Conservation (phyloP, 2,888 invertebrate genomes). For the Amphipoea lucens region DNA sequence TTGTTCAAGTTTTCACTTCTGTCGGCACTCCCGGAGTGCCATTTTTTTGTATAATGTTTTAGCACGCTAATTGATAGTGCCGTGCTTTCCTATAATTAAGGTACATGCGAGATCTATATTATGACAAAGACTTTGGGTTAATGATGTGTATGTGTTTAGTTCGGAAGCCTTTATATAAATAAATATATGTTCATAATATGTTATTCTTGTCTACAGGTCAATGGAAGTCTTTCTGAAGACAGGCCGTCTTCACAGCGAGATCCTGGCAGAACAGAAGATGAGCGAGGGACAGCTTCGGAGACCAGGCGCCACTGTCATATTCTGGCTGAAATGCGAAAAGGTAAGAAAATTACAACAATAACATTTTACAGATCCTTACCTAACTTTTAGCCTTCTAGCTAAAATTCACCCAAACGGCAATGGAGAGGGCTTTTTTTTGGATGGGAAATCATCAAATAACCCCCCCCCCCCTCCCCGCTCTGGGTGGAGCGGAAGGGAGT, state of each 20-base stretch:
- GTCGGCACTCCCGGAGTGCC: too few species aligned
- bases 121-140: too few species aligned
- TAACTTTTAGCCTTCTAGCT: neutral
- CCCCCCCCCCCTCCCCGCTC: too few species aligned
- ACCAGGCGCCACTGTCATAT: constrained; percentile 92
- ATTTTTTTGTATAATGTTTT: too few species aligned
- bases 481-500: too few species aligned
- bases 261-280: constrained; percentile 92
- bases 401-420: neutral
- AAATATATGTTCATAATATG: neutral
- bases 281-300: constrained; percentile 93
- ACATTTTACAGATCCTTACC: neutral
- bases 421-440: neutral
- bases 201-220: constrained; percentile 89
- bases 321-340: constrained; percentile 96
- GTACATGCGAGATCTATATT: too few species aligned
- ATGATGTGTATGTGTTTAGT: too few species aligned
- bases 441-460: too few species aligned
- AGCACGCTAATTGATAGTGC: too few species aligned
- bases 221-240: constrained; percentile 93
- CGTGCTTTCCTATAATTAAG: too few species aligned
- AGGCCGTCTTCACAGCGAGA: constrained; percentile 93
- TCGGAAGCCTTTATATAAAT: neutral
- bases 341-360: constrained; percentile 78
- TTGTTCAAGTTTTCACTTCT: too few species aligned